A percentile compares a stretch with the other conserved stretches of the same genome.
These are phyloP conservation scores for Dryoscopus gambensis DNA, from an alignment of 2,113 vertebrate genomes.

Conservation along the genomic window DNA sequence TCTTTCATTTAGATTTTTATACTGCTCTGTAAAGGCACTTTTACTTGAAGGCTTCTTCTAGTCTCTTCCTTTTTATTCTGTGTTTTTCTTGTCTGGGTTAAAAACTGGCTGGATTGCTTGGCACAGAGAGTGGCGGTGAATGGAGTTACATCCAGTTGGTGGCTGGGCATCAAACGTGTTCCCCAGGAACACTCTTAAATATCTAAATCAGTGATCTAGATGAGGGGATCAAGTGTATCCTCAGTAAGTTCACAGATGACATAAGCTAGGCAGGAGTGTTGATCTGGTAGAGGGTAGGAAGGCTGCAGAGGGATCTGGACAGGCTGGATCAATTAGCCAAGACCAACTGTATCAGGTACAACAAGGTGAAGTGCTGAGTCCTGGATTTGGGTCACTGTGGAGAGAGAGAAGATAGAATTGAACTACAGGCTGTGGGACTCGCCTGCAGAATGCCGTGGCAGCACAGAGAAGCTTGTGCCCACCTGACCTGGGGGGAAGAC, in stretches of 20 bases:
- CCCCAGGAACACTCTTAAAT: background rate
- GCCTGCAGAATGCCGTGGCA: too few relatives aligned
- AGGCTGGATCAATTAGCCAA: background rate
- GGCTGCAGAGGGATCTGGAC: background rate
- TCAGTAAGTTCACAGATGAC: background rate
- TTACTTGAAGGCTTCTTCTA: background rate
- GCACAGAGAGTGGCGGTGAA: background rate
- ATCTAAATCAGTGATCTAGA: background rate
- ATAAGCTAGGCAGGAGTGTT: background rate
- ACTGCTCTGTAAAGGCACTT: background rate
- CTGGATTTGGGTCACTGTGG: background rate
- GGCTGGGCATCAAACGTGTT: background rate
- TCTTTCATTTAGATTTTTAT: background rate
- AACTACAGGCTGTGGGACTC: background rate
- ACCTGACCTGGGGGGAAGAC: too few relatives aligned
- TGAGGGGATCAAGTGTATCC: background rate
- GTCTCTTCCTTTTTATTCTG: background rate
- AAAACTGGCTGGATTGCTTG: background rate
- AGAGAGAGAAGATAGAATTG: background rate
- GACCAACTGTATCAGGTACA: background rate
- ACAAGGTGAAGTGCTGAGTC: background rate
- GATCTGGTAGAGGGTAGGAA: background rate
- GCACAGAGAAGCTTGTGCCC: too few relatives aligned
- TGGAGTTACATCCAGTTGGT: too few relatives aligned
- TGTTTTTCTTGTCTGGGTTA: background rate